Evolutionary conservation across 30 jellyfish, hydroid and myxozoan genomes (phyloP), one percentile per base, ranked within the genome.

Genomic region (Hydra vulgaris): DNA sequence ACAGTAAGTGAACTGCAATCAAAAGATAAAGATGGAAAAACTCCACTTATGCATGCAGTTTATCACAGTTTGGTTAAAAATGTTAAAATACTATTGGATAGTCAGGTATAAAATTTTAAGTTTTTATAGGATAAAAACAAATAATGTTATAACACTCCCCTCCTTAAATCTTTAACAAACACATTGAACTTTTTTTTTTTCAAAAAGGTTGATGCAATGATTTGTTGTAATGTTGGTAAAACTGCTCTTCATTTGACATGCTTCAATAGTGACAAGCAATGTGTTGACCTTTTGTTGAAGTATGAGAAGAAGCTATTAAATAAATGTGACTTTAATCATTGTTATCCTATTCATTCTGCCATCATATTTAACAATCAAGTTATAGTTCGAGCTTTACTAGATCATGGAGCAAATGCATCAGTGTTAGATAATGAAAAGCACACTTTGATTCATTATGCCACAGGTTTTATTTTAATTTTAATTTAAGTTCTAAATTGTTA

Each of bases 181-280:
- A n/a, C n/a, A n/a, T n/a, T n/a, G n/a, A n/a, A n/a, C n/a, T n/a
- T n/a, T n/a, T n/a, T n/a, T n/a, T n/a, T n/a, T n/a, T n/a, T n/a
- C n/a, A n/a, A n/a, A n/a, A n/a, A 78, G 85, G 85, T 78, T 23
- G 54, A 78, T 78, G 79, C 77, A 3, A 23, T 21, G 54, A 0
- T 53, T 15, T 18, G 27, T 22, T 84, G 74, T 73, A 54, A 27
- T 71, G 89, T 70, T 15, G 89, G 89, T 16, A 81, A 73, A 25
- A 56, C 89, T 20, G 89, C 89, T n/a, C 74, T 81, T 1, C 89
- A 81, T 54, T 72, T 71, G 25, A 72, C 89, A 81, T 22, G 74
- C 66, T 23, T 22, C 22, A 81, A 81, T 25, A 69, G 61, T 7
- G 23, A 71, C 12, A 20, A 26, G 20, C 17, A 71, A 21, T 71